Percentiles rank a stretch among this genome's conserved stretches.
These are phyloP conservation scores for Falco peregrinus DNA, from an alignment of 2,797 vertebrate species.

Conservation along the genomic window DNA sequence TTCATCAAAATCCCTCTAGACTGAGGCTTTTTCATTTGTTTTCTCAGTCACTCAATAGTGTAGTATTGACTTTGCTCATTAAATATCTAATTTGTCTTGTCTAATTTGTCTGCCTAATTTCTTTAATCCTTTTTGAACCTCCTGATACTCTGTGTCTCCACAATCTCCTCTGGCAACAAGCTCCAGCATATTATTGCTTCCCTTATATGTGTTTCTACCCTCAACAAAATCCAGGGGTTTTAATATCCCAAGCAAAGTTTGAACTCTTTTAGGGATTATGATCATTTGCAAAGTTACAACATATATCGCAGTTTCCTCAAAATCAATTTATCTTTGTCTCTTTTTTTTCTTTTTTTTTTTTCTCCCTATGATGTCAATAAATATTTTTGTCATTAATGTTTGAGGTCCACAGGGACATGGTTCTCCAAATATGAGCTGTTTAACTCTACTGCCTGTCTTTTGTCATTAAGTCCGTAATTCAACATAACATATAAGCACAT, in stretches of 20 bases:
- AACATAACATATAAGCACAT: background rate
- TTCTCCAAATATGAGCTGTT: constrained; percentile 5
- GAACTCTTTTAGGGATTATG: background rate
- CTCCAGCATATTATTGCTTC: background rate
- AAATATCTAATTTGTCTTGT: constrained; percentile 32
- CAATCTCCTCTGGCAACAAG: background rate
- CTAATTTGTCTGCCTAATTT: constrained; percentile 51
- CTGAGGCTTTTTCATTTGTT: constrained; percentile 4
- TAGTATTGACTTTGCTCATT: constrained; percentile 39
- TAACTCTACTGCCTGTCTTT: background rate
- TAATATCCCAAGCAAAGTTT: background rate
- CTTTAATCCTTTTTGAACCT: constrained; percentile 30
- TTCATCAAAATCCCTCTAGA: constrained; percentile 6
- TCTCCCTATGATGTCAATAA: background rate
- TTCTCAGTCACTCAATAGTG: background rate
- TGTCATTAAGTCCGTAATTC: background rate
- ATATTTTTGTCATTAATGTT: background rate
- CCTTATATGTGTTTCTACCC: background rate
- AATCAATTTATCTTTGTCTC: background rate
- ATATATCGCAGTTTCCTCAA: background rate
- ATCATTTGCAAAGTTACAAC: background rate
- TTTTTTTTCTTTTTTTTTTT: background rate
- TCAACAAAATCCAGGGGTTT: background rate
- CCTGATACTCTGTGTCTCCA: background rate
- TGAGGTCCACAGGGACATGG: background rate